These are phyloP conservation scores for Poeciliopsis gracilis DNA, from an alignment of 2,797 vertebrate species.

Conservation along the genomic window DNA sequence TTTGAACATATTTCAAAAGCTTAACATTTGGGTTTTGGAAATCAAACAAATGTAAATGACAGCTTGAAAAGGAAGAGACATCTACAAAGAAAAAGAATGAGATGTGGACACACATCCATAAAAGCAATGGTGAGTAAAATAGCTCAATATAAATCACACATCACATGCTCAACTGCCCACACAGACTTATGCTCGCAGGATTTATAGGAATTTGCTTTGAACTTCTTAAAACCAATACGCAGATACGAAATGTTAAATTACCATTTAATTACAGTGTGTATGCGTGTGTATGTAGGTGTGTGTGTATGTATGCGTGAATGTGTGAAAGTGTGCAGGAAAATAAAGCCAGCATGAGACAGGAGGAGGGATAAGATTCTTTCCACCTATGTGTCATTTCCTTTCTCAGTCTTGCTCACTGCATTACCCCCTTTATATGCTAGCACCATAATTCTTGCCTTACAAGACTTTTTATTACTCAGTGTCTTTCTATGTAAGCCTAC, in stretches of 20 bases:
- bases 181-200: conserved; percentile 4
- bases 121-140: conserved; percentile 71
- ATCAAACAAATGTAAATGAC: conserved; percentile 22
- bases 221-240: conserved; percentile 45
- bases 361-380: conserved; percentile 69
- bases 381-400: conserved; percentile 71
- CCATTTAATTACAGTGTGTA: conserved; percentile 45
- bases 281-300: conserved; percentile 2
- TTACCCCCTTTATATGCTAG: conserved; percentile 30
- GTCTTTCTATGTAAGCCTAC: conserved; percentile 8
- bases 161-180: background rate
- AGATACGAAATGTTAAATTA: conserved; percentile 66
- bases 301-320: conserved; percentile 15
- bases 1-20: background rate
- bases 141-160: conserved; percentile 69
- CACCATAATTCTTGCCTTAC: conserved; percentile 36
- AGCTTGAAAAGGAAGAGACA: conserved; percentile 45
- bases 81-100: conserved; percentile 40
- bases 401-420: conserved; percentile 26
- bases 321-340: conserved; percentile 22
- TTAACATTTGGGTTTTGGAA: conserved; percentile 3
- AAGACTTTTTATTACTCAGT: conserved; percentile 37
- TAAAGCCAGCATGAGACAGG: conserved; percentile 42
- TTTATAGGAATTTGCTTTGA: conserved; percentile 48
- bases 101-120: conserved; percentile 73